Base-by-base conservation (phyloP, 2,113 vertebrate genomes). In the Actenoides lindsayi region DNA sequence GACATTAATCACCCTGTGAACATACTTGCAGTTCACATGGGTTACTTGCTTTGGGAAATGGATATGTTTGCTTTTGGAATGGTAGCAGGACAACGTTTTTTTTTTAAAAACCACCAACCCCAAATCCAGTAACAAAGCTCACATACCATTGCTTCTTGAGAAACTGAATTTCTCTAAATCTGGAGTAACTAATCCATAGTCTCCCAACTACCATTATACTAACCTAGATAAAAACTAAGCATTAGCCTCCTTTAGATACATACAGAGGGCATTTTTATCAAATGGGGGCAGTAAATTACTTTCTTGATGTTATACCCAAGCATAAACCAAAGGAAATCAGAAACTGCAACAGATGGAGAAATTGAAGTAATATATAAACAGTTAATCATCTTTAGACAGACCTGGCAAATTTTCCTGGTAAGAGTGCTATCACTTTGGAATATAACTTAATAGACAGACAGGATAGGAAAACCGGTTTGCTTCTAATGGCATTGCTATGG, bases 371-470 rank as follows among this genome's bases (percentile, higher is more conserved):
- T 54, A 74, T n/a, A 69, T 59, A 78, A 87, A 83, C 30, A 95
- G 33, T 69, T 89, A 93, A 80, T 90, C 7, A 77, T 60, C 60
- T 78, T 90, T 59, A 76, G 90, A 83, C 3, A 28, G 21, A 41
- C 24, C 35, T 94, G 81, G 65, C 39, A 81, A 69, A n/a, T 57
- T 78, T 77, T 95, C 78, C 70, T 93, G 59, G 51, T 71, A 92
- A 88, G 86, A 93, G 76, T n/a, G 51, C 10, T 85, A 39, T 76
- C 64, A 71, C 80, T 87, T 95, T 94, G 67, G 60, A 83, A 95
- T 73, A 93, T 81, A 93, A 97, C 60, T 94, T 94, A 96, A 90
- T 97, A 92, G 88, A 75, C 60, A 86, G 83, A 81, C 51, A 94
- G 65, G 63, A 68, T 50, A 94, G 80, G 70, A 94, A 95, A 95